Evolutionary conservation across 1,140 invertebrate species (phyloP), one percentile per base, ranked within the genome.

Genomic region (Dendrolimus kikuchii): DNA sequence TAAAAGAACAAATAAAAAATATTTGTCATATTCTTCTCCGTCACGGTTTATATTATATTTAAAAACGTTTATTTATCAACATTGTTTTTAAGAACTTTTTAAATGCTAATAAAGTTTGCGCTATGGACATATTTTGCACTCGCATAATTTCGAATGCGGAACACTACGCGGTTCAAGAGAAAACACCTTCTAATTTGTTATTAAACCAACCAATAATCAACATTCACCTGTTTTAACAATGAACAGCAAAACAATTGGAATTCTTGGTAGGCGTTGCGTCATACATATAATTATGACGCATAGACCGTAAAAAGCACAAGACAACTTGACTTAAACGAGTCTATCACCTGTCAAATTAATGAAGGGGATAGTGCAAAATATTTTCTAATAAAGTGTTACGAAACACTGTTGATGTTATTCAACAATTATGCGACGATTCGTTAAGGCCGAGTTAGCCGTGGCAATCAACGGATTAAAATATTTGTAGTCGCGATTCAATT

Each of bases 371-470:
- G 57, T 57, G 47, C 53, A 48, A 53, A 58, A 47, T 46, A 52
- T 64, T 59, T 63, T 68, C 58, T 67, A 69, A 57, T 61, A 51
- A 63, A 49, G 47, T 43, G 48, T 68, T 69, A 64, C 57, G 54
- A 49, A 66, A 66, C 56, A 60, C 41, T 53, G 46, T 37, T 51
- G 49, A 59, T 63, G 58, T 73, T 73, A 66, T 66, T 53, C 51
- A 73, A 68, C 63, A 66, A 70, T 65, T 68, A 68, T 57, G 55
- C 51, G 60, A 62, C 63, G 62, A 62, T 49, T 59, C 38, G 59
- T 59, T 64, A 53, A 60, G 54, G 42, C 46, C 46, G 44, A 60
- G 56, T 64, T 62, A 68, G 66, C 52, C 40, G 56, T 51, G 57
- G 62, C 62, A 57, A 60, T 64, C 64, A 57, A 51, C 36, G 56